Conservation (phyloP, 2,797 vertebrate genomes). For the Propithecus perrieri region DNA sequence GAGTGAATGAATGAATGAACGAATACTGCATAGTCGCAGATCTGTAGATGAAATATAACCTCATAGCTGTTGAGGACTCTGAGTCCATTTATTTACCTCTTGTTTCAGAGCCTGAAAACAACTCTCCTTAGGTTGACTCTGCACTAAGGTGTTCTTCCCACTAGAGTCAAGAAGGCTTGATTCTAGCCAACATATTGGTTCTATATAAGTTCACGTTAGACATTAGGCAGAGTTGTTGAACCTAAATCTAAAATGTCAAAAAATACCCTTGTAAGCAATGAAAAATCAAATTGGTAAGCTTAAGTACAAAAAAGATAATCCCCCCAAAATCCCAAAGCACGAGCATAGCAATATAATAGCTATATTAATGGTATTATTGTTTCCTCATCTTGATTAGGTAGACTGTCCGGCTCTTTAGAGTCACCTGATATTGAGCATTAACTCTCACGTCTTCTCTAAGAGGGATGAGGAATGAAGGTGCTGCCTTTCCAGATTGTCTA, state of each 20-base stretch:
- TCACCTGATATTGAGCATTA: background rate
- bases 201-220: background rate
- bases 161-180: background rate
- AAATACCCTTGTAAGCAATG: background rate
- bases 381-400: background rate
- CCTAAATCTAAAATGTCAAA: constrained; percentile 28
- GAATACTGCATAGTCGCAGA: background rate
- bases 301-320: constrained; percentile 9
- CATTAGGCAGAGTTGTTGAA: background rate
- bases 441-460: background rate
- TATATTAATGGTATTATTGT: background rate
- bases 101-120: background rate
- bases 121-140: background rate
- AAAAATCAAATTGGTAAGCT: background rate
- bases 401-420: background rate
- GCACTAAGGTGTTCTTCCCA: background rate
- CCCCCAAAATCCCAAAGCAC: background rate
- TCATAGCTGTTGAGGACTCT: background rate
- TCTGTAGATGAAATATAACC: background rate
- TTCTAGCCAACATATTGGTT: background rate
- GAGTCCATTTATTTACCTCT: background rate
- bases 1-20: background rate
- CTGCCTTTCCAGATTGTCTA: background rate
- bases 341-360: background rate
- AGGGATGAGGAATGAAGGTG: background rate